Base-by-base conservation (phyloP, 1,140 invertebrate species). In the Drosophila subobscura region DNA sequence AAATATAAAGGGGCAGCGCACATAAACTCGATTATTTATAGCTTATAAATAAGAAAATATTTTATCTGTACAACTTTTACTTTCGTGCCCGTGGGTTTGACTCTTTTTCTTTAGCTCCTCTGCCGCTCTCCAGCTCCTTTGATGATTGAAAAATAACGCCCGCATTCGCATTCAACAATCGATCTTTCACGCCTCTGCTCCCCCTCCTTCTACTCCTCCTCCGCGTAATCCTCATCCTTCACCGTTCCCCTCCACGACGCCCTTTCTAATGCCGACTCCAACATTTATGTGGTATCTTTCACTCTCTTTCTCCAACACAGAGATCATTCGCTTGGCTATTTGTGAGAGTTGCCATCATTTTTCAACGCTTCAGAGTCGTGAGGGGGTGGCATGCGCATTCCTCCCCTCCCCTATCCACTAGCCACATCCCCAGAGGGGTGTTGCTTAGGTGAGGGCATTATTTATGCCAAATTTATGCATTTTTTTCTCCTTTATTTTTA, bases 401-500 rank as follows among this genome's bases (percentile, higher is more conserved):
- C 50, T 20, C 14, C 22, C 16, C 1, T 25, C 23, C 22, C 10
- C 8, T 20, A 0, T 10, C 23, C 23, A n/a, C 12, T 20, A 8
- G 22, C n/a, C 16, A 20, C 4, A 12, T 4, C 25, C 53, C 23
- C 27, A 29, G 55, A 54, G 67, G 44, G 50, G 41, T 51, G 65
- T 40, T 37, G 41, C 53, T 50, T 23, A 64, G 71, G 59, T 64
- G 53, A 73, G 72, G 65, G 72, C 72, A 66, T 74, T 75, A 74
- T 74, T 74, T 74, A 74, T 74, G 71, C 71, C 71, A 74, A 74
- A 74, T 74, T 74, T 74, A 74, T 74, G 72, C 60, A 73, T 37
- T 64, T 63, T 50, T 42, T 44, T 50, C 33, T 25, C 44, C 33
- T 33, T 53, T 61, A 4, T 40, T 52, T 54, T 54, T 25, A 6